phyloP scores from a whole-genome alignment of 1,140 invertebrate genomes.

The Pachypeltis micranthus region DNA sequence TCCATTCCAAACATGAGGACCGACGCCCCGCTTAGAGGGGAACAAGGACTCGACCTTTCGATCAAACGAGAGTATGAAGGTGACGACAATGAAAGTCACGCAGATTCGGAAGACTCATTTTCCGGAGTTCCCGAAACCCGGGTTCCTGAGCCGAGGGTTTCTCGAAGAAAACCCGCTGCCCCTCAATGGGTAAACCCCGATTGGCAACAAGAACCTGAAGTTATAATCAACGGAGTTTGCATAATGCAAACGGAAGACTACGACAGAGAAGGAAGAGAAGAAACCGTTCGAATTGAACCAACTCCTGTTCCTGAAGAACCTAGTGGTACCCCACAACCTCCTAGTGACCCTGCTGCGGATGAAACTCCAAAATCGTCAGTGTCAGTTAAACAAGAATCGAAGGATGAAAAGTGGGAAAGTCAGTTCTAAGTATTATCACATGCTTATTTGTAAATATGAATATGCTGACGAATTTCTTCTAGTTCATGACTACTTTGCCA shows the following conservation, averaged over 20 bases:
- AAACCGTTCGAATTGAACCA: slow-evolving; percentile 58
- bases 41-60: slow-evolving; percentile 66
- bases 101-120: slow-evolving; percentile 62
- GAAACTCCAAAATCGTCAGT: slow-evolving; percentile 17
- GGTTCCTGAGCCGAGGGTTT: slow-evolving; percentile 25
- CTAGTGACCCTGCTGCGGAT: slow-evolving; percentile 11
- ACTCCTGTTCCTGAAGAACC: slow-evolving; percentile 41
- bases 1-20: slow-evolving; percentile 58
- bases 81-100: slow-evolving; percentile 59
- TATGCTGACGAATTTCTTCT: neutral
- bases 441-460: too few species aligned
- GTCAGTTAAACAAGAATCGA: slow-evolving; percentile 22
- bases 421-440: slow-evolving; percentile 21
- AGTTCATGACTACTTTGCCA: slow-evolving; percentile 18
- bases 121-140: slow-evolving; percentile 33
- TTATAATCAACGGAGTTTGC: slow-evolving; percentile 84
- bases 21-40: slow-evolving; percentile 45
- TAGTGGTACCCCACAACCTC: slow-evolving; percentile 15
- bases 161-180: slow-evolving; percentile 79
- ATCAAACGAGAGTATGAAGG: slow-evolving; percentile 66
- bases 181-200: slow-evolving; percentile 95
- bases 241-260: slow-evolving; percentile 73
- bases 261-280: slow-evolving; percentile 46
- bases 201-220: slow-evolving; percentile 68
- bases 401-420: slow-evolving; percentile 28